Conservation (phyloP, 2,888 invertebrate species). For the Deroplatys truncata region DNA sequence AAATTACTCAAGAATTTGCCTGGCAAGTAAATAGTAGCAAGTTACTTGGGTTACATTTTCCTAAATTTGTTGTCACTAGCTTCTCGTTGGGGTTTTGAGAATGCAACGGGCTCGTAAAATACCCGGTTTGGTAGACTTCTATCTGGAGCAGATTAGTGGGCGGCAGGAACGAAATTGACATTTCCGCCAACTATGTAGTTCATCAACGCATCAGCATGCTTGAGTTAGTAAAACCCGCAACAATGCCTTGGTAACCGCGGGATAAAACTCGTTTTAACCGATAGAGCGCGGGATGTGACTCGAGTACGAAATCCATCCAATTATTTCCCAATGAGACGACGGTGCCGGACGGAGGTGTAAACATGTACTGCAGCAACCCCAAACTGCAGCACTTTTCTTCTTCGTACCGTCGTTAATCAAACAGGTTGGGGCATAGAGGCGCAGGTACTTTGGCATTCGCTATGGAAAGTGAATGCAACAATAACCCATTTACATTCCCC, state of each 20-base stretch:
- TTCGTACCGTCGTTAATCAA: too few species aligned
- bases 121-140: background rate
- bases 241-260: background rate
- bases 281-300: constrained; percentile 23
- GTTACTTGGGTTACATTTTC: too few species aligned
- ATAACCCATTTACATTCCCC: too few species aligned
- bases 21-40: too few species aligned
- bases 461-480: too few species aligned
- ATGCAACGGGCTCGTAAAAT: background rate
- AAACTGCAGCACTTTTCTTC: background rate
- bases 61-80: too few species aligned
- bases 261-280: background rate
- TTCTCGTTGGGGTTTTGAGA: background rate
- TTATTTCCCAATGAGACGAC: constrained; percentile 29
- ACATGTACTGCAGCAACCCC: background rate
- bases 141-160: background rate
- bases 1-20: too few species aligned
- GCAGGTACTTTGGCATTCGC: too few species aligned
- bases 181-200: background rate
- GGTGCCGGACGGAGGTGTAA: background rate
- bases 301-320: constrained; percentile 27
- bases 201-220: background rate
- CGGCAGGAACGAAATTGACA: background rate
- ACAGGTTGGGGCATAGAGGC: too few species aligned
- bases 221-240: background rate